Evolutionary conservation across 2,888 invertebrate genomes (phyloP).

Genomic region (Melieria picta): DNA sequence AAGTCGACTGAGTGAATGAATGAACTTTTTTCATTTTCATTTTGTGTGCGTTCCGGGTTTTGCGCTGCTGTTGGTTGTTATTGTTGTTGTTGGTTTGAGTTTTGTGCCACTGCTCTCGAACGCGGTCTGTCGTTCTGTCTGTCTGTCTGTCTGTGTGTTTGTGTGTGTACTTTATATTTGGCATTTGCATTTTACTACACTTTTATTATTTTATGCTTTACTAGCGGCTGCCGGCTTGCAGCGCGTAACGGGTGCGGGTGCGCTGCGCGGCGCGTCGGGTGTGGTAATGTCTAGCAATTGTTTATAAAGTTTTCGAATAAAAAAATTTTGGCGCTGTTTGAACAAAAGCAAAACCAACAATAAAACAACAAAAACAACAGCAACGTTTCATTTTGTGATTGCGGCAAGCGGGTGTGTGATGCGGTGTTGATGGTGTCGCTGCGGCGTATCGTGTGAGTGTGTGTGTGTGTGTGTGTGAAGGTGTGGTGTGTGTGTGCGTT

Average conservation of each 20-base stretch:
- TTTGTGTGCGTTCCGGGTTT: too few relatives aligned
- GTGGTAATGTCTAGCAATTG: constrained; percentile 23
- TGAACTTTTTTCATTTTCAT: too few relatives aligned
- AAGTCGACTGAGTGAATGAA: too few relatives aligned
- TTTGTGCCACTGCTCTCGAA: too few relatives aligned
- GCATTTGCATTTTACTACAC: constrained; percentile 25
- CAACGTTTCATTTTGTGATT: background rate
- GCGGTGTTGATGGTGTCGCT: background rate
- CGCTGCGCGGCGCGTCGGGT: background rate
- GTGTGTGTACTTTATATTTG: background rate
- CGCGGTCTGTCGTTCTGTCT: too few relatives aligned
- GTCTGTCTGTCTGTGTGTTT: too few relatives aligned
- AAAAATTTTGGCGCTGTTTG: constrained; percentile 16
- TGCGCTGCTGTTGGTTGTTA: too few relatives aligned
- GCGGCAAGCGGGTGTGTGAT: background rate
- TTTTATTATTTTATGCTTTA: constrained; percentile 18
- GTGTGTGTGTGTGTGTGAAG: background rate
- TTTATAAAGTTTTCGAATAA: constrained; percentile 34
- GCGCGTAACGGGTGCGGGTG: background rate
- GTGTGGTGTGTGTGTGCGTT: constrained; percentile 1
- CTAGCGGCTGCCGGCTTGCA: background rate
- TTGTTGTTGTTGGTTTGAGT: too few relatives aligned
- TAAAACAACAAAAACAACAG: too few relatives aligned
- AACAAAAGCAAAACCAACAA: background rate
- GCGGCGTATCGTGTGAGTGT: background rate